Evolutionary conservation across 2,113 vertebrate species (phyloP).

Genomic region (Glaucidium brasilianum): DNA sequence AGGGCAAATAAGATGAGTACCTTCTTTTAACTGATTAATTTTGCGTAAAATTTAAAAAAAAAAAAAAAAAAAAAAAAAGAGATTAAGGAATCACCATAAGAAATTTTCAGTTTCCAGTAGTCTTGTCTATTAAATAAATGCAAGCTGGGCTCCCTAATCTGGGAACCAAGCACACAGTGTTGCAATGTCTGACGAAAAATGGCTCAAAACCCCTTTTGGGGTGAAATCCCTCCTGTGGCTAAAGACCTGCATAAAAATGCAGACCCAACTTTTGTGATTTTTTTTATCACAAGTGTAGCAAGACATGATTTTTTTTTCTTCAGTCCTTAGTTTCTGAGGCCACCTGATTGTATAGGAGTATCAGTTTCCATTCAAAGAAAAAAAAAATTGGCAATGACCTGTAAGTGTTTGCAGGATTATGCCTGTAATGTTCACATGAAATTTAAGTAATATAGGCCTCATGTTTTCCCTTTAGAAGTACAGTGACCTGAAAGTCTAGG

Average conservation of each 20-base stretch:
- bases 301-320: neutral
- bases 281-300: neutral
- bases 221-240: neutral
- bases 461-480: neutral
- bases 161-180: neutral
- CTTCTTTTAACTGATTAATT: neutral
- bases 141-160: neutral
- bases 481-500: neutral
- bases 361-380: neutral
- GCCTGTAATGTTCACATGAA: fast-evolving
- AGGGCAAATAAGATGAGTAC: neutral
- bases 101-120: neutral
- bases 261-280: neutral
- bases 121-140: neutral
- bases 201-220: neutral
- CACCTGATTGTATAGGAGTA: neutral
- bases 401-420: neutral
- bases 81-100: neutral
- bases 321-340: neutral
- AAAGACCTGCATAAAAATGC: neutral
- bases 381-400: neutral
- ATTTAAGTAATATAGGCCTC: neutral
- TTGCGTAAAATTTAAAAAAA: neutral
- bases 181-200: neutral
- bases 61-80: neutral